phyloP scores from a whole-genome alignment of 2,113 vertebrate species.

The Naja naja region DNA sequence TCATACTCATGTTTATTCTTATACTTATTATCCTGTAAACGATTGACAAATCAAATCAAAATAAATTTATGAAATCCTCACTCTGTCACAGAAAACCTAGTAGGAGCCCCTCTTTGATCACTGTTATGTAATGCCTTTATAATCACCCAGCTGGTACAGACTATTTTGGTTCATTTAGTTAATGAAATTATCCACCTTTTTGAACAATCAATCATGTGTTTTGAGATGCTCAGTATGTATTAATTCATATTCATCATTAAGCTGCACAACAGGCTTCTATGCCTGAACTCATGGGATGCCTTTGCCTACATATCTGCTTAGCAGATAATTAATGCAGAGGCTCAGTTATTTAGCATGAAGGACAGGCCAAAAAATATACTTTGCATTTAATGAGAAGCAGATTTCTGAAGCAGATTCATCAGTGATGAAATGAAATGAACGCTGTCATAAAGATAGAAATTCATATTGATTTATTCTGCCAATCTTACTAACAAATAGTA shows the following conservation, averaged over 20 bases:
- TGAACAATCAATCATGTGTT: neutral
- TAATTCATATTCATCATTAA: neutral
- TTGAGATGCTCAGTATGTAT: neutral
- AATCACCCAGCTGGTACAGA: neutral
- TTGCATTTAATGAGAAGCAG: neutral
- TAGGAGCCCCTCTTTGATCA: neutral
- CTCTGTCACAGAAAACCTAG: neutral
- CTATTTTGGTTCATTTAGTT: neutral
- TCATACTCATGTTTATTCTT: too few species aligned
- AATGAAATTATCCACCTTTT: conserved; percentile 12
- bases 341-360: neutral
- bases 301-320: neutral
- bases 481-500: conserved; percentile 2
- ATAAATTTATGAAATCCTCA: neutral
- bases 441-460: neutral
- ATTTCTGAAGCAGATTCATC: neutral
- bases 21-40: too few species aligned
- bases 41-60: too few species aligned
- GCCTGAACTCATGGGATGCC: neutral
- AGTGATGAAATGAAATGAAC: neutral
- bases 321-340: neutral
- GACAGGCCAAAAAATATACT: neutral
- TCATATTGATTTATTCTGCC: neutral
- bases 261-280: neutral
- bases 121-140: neutral